Base-by-base conservation (phyloP, 2,797 vertebrate genomes). In the Micromesistius poutassou region DNA sequence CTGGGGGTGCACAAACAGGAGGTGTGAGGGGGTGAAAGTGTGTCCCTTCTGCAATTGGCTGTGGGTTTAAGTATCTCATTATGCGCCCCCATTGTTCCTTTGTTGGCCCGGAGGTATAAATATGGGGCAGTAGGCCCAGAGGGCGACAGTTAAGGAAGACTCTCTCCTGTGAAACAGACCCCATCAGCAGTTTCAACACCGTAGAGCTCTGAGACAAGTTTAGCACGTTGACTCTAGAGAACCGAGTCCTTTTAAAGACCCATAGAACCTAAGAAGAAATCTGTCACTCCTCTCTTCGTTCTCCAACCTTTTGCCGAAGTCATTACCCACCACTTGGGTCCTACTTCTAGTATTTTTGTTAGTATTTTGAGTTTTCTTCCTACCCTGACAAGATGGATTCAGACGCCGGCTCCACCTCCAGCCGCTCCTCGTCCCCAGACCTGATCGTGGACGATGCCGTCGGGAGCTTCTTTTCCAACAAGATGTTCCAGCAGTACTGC, bases 41-140 rank as follows among this genome's bases (percentile, higher is more conserved):
- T 91, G 89, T 89, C 93, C 90, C 91, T 87, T 93, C 92, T 93
- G 91, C 92, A 92, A 95, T 95, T 94, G 95, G 95, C 90, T 92
- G 90, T 81, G 78, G 82, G 89, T 91, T 90, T 91, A 92, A 92
- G 91, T 93, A 91, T 93, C 91, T 94, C 93, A 95, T 95, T 95
- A 94, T 95, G 93, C 93, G 9, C 76, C 80, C 62, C 88, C 93
- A 93, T 95, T 95, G 95, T 95, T 94, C 94, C 92, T 94, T 95
- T 95, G 95, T 95, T 92, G 84, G 30, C 82, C 73, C 50, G 28
- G 85, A 73, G 25, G 85, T 93, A 95, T 95, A 95, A 94, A 95
- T 91, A 85, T 85, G 88, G 83, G 86, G 89, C 89, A 89, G 83
- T 73, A 74, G 86, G 89, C 85, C 87, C 87, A 81, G 55, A 85